Percentiles rank a stretch among this genome's conserved stretches.
phyloP scores from a whole-genome alignment of 2,113 vertebrate species.

The Salvelinus sp. region DNA sequence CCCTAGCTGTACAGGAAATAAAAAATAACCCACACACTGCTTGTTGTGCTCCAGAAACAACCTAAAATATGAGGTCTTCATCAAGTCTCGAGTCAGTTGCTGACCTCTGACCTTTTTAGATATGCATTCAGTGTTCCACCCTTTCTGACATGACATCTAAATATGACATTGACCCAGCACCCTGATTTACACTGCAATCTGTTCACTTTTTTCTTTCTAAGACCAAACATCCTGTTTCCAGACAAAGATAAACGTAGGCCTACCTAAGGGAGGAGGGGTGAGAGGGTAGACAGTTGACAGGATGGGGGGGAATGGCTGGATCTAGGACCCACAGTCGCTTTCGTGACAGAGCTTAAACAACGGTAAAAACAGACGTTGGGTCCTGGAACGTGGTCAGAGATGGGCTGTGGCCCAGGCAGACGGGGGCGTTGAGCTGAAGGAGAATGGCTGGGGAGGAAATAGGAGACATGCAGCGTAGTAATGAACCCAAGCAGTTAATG shows the following conservation, averaged over 20 bases:
- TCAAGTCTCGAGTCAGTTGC: too few relatives aligned
- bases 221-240: too few relatives aligned
- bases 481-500: constrained; percentile 12
- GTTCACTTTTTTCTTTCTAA: too few relatives aligned
- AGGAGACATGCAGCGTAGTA: neutral
- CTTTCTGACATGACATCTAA: neutral
- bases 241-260: too few relatives aligned
- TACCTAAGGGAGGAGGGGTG: too few relatives aligned
- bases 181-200: neutral
- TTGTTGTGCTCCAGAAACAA: too few relatives aligned
- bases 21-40: too few relatives aligned
- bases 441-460: constrained; percentile 8
- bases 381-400: constrained; percentile 24
- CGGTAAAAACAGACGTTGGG: constrained; percentile 47
- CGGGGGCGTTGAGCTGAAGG: neutral
- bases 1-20: too few relatives aligned
- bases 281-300: neutral
- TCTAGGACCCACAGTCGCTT: neutral
- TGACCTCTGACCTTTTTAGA: too few relatives aligned
- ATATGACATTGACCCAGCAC: neutral
- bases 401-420: neutral
- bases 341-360: constrained; percentile 1
- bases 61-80: too few relatives aligned
- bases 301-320: neutral
- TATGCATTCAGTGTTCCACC: too few relatives aligned